phyloP scores from a whole-genome alignment of 2,113 vertebrate genomes.

The Loxodonta africana region DNA sequence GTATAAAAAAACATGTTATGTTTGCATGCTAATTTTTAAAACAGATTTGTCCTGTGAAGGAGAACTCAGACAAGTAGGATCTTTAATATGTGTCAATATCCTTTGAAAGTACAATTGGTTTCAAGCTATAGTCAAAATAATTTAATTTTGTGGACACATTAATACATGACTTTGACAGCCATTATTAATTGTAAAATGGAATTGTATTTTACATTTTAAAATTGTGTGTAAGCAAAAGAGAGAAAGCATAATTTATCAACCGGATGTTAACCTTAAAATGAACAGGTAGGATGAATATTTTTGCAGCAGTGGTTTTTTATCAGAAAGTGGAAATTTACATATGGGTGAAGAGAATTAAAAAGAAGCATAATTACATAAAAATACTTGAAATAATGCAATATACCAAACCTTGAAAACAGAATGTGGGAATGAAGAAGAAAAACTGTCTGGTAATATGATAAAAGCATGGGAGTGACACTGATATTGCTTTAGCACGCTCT shows the following conservation, averaged over 20 bases:
- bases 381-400: background rate
- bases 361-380: background rate
- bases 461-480: background rate
- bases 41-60: background rate
- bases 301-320: background rate
- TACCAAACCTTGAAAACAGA: background rate
- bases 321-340: background rate
- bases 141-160: background rate
- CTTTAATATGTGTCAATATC: background rate
- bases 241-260: background rate
- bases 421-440: background rate
- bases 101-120: background rate
- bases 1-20: background rate
- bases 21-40: conserved; percentile 21
- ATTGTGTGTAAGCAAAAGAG: background rate
- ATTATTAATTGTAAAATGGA: background rate
- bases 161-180: background rate
- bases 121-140: background rate
- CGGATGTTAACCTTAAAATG: background rate
- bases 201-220: background rate
- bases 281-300: background rate
- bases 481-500: background rate
- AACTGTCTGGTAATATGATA: background rate
- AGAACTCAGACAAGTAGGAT: background rate
- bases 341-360: background rate